Percentiles rank a stretch among this genome's conserved stretches.
Evolutionary conservation across 1,140 invertebrate species (phyloP).

Genomic region (Pantala flavescens): DNA sequence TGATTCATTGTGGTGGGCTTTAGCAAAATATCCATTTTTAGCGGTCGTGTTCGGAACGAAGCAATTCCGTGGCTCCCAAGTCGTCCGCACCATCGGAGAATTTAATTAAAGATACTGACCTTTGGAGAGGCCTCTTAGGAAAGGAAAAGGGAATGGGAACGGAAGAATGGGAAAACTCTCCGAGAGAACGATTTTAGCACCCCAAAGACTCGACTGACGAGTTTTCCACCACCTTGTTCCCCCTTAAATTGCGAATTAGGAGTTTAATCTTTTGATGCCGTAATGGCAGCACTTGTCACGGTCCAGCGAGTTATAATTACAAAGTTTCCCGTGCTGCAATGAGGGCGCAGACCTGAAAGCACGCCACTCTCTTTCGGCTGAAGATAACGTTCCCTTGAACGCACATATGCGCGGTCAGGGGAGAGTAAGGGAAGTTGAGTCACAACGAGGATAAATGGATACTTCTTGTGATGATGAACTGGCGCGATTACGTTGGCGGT

Average conservation of each 20-base stretch:
- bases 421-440: no score
- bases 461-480: no score
- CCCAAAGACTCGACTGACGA: background rate
- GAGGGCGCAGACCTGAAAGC: background rate
- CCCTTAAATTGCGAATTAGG: background rate
- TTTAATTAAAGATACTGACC: conserved; percentile 7
- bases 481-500: no score
- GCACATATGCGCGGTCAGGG: no score
- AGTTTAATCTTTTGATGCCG: conserved; percentile 6
- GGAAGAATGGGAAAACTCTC: background rate
- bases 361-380: no score
- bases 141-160: background rate
- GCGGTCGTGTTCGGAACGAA: background rate
- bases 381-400: no score
- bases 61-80: background rate
- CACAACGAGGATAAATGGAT: no score
- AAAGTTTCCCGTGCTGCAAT: background rate
- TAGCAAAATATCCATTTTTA: background rate
- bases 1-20: background rate
- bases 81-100: background rate
- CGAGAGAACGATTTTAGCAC: background rate
- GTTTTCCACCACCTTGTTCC: background rate
- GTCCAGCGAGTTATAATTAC: conserved; percentile 9
- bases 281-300: conserved; percentile 7
- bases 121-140: background rate